Evolutionary conservation across 1,140 invertebrate genomes (phyloP).

Genomic region (Pantala flavescens): DNA sequence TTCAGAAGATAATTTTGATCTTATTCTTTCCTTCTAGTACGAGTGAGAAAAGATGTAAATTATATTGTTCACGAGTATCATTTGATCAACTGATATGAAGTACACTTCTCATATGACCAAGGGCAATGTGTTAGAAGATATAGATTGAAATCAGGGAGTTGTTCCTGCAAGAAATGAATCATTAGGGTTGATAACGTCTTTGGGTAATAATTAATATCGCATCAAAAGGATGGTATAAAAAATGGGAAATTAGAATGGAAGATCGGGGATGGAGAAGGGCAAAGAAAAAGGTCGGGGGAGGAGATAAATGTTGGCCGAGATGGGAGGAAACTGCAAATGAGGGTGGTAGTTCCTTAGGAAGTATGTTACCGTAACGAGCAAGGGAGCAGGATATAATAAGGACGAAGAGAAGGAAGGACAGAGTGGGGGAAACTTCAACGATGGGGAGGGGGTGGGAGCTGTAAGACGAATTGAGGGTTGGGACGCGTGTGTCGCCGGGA

Average conservation of each 20-base stretch:
- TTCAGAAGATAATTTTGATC: too few species aligned
- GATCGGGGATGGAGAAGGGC: neutral
- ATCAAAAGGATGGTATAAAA: neutral
- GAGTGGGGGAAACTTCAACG: neutral
- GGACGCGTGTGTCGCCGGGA: too few species aligned
- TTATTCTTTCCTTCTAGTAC: too few species aligned
- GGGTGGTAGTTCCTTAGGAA: neutral
- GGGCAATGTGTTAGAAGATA: too few species aligned
- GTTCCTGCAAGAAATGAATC: too few species aligned
- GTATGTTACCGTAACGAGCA: conserved; percentile 1
- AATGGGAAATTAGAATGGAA: neutral
- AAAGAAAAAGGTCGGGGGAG: neutral
- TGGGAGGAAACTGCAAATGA: neutral
- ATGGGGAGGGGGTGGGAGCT: neutral
- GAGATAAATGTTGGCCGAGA: neutral
- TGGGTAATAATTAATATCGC: too few species aligned
- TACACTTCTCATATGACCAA: too few species aligned
- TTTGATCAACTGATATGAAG: too few species aligned
- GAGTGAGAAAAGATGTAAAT: too few species aligned
- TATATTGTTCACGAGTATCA: too few species aligned
- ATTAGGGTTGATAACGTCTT: too few species aligned
- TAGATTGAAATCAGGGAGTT: too few species aligned
- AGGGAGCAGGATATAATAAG: neutral
- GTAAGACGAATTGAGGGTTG: neutral
- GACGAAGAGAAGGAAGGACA: neutral